These are phyloP conservation scores for Oenanthe oenanthe DNA, from an alignment of 2,113 vertebrate genomes.

Conservation along the genomic window DNA sequence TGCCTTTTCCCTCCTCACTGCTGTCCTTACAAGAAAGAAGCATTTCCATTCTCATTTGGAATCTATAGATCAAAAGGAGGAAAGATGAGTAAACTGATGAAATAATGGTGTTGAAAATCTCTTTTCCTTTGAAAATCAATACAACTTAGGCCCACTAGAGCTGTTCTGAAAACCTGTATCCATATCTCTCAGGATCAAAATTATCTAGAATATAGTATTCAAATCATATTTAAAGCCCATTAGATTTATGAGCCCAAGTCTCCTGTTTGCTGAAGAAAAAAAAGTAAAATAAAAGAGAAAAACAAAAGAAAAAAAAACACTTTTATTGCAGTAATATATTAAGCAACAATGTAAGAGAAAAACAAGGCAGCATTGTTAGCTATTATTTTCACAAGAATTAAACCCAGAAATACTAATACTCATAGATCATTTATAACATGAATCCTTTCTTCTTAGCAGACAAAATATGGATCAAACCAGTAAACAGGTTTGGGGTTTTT, in stretches of 20 bases:
- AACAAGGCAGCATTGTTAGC: neutral
- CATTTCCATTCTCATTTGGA: neutral
- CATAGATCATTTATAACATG: neutral
- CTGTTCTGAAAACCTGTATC: neutral
- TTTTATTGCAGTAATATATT: neutral
- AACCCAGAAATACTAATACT: neutral
- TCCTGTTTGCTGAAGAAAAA: fast-evolving
- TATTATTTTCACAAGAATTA: neutral
- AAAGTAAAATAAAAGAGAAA: fast-evolving
- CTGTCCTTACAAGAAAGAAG: neutral
- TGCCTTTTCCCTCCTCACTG: neutral
- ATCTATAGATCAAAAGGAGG: neutral
- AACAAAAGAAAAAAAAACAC: neutral
- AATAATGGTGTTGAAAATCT: neutral
- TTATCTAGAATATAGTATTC: neutral
- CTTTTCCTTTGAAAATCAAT: neutral
- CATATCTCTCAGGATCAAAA: neutral
- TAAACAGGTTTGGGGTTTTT: neutral
- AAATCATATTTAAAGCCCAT: neutral
- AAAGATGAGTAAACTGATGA: neutral
- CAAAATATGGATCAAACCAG: fast-evolving
- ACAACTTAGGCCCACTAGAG: neutral
- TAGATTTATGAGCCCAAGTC: fast-evolving
- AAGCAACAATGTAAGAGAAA: neutral
- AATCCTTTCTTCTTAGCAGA: neutral